phyloP scores from a whole-genome alignment of 35 echinoderm and acorn worm species.

The Strongylocentrotus purpuratus region DNA sequence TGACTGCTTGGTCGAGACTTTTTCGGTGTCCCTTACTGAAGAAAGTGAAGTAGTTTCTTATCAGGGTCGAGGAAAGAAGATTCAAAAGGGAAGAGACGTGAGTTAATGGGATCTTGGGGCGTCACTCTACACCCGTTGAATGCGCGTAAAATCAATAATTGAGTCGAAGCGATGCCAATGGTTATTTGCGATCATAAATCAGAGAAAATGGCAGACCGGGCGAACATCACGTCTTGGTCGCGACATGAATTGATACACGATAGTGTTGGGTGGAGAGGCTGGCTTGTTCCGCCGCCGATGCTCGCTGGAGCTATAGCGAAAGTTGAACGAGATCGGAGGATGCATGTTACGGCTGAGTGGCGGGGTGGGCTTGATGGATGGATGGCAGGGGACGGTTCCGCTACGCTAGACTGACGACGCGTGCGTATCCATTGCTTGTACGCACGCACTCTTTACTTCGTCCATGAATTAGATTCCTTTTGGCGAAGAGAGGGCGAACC shows the following conservation, averaged over 20 bases:
- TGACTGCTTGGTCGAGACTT: slow-evolving; percentile 4
- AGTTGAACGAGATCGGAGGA: slow-evolving; percentile 29
- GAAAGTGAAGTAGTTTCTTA: slow-evolving; percentile 46
- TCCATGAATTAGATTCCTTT: slow-evolving; percentile 31
- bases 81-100: slow-evolving; percentile 29
- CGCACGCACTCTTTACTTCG: slow-evolving; percentile 44
- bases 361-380: slow-evolving; percentile 47
- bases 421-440: slow-evolving; percentile 52
- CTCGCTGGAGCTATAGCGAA: slow-evolving; percentile 30
- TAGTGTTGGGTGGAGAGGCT: slow-evolving; percentile 18
- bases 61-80: slow-evolving; percentile 48
- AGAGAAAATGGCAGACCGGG: slow-evolving; percentile 30
- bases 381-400: slow-evolving; percentile 51
- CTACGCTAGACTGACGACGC: slow-evolving; percentile 43
- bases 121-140: slow-evolving; percentile 45
- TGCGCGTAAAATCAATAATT: slow-evolving; percentile 58
- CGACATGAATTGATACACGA: slow-evolving; percentile 49
- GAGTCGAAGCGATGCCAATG: slow-evolving; percentile 54
- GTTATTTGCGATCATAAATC: slow-evolving; percentile 56
- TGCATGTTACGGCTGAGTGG: slow-evolving; percentile 49
- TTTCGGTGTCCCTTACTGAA: slow-evolving; percentile 17
- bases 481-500: slow-evolving; percentile 44
- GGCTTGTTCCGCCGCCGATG: slow-evolving; percentile 22
- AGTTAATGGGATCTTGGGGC: slow-evolving; percentile 52
- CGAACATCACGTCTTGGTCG: slow-evolving; percentile 44